Percentiles rank a stretch among this genome's conserved stretches.
Evolutionary conservation across 2,113 vertebrate species (phyloP).

Genomic region (Budorcas taxicolor): DNA sequence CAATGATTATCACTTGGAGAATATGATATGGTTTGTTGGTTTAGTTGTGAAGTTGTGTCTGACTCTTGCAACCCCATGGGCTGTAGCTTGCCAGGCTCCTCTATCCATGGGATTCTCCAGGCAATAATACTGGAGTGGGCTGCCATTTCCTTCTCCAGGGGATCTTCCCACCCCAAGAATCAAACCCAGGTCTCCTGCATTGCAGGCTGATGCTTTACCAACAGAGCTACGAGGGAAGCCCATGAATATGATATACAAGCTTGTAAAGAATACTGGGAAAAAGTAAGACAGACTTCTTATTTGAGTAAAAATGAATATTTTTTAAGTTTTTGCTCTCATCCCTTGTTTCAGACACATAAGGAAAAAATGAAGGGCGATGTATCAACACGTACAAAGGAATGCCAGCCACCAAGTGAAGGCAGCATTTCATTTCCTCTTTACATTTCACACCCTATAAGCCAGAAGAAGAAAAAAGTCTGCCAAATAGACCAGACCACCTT

Average conservation of each 20-base stretch:
- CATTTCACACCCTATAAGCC: constrained; percentile 80
- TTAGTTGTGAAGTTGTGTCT: not conserved
- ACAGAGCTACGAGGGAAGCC: not conserved
- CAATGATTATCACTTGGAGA: not conserved
- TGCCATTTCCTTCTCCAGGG: not conserved
- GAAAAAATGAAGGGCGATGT: not conserved
- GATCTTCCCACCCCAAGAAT: not conserved
- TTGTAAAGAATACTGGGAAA: not conserved
- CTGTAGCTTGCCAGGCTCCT: not conserved
- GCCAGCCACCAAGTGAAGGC: not conserved
- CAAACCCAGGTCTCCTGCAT: not conserved
- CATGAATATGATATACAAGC: not conserved
- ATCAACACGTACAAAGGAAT: not conserved
- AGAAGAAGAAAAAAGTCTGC: constrained; percentile 79
- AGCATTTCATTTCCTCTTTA: constrained; percentile 23
- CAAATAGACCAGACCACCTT: constrained; percentile 78
- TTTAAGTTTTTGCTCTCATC: constrained; percentile 39
- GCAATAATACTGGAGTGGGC: not conserved
- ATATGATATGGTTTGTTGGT: not conserved
- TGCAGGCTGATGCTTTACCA: not conserved
- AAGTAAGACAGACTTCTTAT: not conserved
- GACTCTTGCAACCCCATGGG: not conserved
- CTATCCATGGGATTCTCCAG: not conserved
- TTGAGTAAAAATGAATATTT: not conserved
- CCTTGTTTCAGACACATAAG: constrained; percentile 65